Evolutionary conservation across 1,140 invertebrate genomes (phyloP).

Genomic region (Philopotamus ludificatus): DNA sequence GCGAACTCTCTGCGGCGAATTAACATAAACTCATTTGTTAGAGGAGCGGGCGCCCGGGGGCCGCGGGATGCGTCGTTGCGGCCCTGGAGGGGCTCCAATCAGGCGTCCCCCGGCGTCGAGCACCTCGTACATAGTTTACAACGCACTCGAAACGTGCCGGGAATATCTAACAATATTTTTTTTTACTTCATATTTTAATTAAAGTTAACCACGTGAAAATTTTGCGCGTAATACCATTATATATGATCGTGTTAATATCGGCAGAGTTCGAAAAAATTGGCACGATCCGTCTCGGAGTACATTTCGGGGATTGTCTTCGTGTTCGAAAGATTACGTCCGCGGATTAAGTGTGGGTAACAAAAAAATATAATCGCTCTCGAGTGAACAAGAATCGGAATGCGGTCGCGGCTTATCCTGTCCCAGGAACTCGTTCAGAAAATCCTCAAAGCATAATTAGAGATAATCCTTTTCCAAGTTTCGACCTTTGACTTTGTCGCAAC

Average conservation of each 20-base stretch:
- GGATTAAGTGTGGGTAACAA: background rate
- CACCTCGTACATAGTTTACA: background rate
- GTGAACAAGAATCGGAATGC: background rate
- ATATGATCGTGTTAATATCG: too few relatives aligned
- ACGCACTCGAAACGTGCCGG: background rate
- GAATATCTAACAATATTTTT: too few relatives aligned
- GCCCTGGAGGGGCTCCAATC: background rate
- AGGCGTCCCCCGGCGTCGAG: background rate
- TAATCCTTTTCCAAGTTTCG: background rate
- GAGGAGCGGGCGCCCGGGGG: background rate
- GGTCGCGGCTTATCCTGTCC: background rate
- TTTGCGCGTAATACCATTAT: too few relatives aligned
- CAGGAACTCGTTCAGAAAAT: background rate
- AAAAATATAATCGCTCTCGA: background rate
- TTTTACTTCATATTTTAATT: too few relatives aligned
- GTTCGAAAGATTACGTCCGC: background rate
- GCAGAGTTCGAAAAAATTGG: too few relatives aligned
- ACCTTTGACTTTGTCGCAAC: background rate
- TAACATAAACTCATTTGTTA: conserved; percentile 40
- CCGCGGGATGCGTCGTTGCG: background rate
- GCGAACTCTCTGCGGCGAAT: conserved; percentile 3
- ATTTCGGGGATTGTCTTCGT: background rate
- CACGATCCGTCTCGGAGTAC: background rate
- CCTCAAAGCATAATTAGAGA: background rate
- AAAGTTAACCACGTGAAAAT: too few relatives aligned